Evolutionary conservation across 2,888 invertebrate species (phyloP).

Genomic region (Tubiluchus corallicola): DNA sequence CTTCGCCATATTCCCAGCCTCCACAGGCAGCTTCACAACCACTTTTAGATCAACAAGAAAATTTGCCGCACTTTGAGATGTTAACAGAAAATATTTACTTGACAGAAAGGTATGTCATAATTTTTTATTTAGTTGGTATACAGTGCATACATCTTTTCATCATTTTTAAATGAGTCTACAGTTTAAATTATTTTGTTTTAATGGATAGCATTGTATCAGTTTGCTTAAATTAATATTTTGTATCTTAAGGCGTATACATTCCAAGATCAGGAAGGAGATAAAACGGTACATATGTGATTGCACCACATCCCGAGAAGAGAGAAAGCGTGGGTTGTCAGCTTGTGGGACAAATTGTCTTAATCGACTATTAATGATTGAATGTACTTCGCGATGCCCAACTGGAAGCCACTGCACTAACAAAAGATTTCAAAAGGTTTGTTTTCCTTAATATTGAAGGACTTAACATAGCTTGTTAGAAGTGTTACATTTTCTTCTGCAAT

Average conservation of each 20-base stretch:
- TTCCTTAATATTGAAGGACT: no score
- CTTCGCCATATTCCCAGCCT: neutral
- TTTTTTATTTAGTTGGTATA: no score
- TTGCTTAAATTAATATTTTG: no score
- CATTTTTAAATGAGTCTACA: no score
- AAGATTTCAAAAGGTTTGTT: constrained; percentile 54
- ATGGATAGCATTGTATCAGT: no score
- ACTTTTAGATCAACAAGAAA: constrained; percentile 32
- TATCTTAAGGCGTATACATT: no score
- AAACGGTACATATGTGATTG: constrained; percentile 91
- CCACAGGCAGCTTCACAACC: neutral
- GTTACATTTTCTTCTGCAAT: no score
- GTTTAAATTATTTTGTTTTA: no score
- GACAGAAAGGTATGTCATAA: constrained; percentile 50
- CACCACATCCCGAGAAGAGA: constrained; percentile 69
- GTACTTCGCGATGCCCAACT: constrained; percentile 72
- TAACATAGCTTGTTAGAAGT: no score
- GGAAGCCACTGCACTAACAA: constrained; percentile 81
- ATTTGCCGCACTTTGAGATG: constrained; percentile 54
- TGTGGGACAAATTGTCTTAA: constrained; percentile 94
- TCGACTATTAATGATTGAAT: constrained; percentile 93
- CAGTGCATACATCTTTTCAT: no score
- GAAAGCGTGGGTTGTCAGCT: constrained; percentile 57
- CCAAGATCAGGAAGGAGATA: constrained; percentile 52
- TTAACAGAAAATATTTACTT: constrained; percentile 71